Base-by-base conservation (phyloP, 2,888 invertebrate species). In the Tiphia femorata region DNA sequence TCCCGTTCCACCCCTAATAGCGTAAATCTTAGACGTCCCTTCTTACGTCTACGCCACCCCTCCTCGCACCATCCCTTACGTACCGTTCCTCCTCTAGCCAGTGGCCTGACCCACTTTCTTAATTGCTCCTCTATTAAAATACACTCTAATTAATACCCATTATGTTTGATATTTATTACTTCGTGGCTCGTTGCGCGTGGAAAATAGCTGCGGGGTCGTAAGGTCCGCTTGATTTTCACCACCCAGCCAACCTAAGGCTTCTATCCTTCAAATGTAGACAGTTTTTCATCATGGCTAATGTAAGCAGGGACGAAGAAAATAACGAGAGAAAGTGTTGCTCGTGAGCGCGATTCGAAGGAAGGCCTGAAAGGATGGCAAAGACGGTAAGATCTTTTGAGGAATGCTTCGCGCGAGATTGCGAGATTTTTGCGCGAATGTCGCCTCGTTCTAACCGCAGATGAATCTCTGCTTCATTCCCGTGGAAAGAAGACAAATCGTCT, bases 121-220 rank as follows among this genome's bases (percentile, higher is more conserved):
- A 76, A 79, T 79, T 78, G 76, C 76, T 67, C 76, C 72, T 64
- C 72, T 72, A 77, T 76, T 75, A 77, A 78, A 79, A 75, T 76
- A 69, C 75, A 68, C 72, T 74, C 67, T 77, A 76, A 78, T 78
- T 77, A 78, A 77, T 79, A 79, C 73, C 72, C 68, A 72, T 77
- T 75, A 65, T 67, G 60, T 54, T 56, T 67, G 58, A 71, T 75
- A 76, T 78, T 77, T 76, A 77, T 78, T 67, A 65, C 68, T 50
- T 41, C 49, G 50, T 38, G 38, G 56, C 62, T 63, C 61, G 61
- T 63, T 60, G 49, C 58, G 60, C 55, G 50, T 62, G n/a, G n/a
- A 35, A 49, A 48, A 43, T 29, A 8, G 23, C 12, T 25, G 47
- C 42, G 44, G 37, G 48, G 49, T 50, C 51, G 51, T 10, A 23